Evolutionary conservation across 1,140 invertebrate genomes (phyloP).

Genomic region (Proctacanthus coquilletti): DNA sequence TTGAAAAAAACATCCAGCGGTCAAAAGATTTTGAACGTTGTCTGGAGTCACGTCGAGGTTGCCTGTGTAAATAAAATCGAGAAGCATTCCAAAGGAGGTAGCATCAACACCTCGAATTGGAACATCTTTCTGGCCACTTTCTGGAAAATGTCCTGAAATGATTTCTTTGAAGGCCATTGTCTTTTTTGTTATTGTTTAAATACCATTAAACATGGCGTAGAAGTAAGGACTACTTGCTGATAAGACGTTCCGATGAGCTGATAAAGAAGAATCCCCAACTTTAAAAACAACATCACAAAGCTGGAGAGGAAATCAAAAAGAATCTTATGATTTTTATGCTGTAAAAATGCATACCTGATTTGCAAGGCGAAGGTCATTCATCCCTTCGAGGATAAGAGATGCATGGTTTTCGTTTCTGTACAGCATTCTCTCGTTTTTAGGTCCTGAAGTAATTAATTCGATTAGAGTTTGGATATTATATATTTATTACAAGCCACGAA

Average conservation of each 20-base stretch:
- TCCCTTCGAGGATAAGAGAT: too few relatives aligned
- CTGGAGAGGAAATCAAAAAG: too few relatives aligned
- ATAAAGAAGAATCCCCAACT: too few relatives aligned
- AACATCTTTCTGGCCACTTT: conserved; percentile 7
- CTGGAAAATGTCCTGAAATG: conserved; percentile 6
- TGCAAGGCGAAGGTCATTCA: too few relatives aligned
- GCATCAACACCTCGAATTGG: conserved; percentile 8
- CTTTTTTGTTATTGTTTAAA: not conserved
- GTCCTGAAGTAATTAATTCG: too few relatives aligned
- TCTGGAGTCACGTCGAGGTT: conserved; percentile 3
- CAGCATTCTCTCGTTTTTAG: too few relatives aligned
- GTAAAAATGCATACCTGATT: too few relatives aligned
- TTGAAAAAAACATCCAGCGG: conserved; percentile 8
- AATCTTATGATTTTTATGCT: too few relatives aligned
- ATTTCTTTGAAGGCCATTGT: not conserved
- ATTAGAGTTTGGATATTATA: too few relatives aligned
- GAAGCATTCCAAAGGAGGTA: conserved; percentile 5
- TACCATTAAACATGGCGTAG: conserved; percentile 9
- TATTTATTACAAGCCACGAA: too few relatives aligned
- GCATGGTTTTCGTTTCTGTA: too few relatives aligned
- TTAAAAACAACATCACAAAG: too few relatives aligned
- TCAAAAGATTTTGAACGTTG: conserved; percentile 8
- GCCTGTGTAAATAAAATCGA: conserved; percentile 10
- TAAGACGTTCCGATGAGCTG: conserved; percentile 9
- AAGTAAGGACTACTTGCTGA: conserved; percentile 10